Evolutionary conservation across 2,797 vertebrate genomes (phyloP), one percentile per base, ranked within the genome.

Genomic region (Cynopterus sphinx): DNA sequence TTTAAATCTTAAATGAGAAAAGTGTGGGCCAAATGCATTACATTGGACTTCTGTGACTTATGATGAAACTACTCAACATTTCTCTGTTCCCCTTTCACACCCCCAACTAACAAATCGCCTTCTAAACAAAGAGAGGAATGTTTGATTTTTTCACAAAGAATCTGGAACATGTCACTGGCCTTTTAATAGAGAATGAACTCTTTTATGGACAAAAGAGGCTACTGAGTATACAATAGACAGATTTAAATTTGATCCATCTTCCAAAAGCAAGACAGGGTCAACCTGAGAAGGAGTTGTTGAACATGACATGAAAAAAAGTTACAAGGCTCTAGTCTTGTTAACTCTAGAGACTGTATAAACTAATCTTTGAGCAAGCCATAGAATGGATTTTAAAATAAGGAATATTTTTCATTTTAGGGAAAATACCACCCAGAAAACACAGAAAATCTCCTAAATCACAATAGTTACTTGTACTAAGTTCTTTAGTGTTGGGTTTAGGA

Each of bases 61-160:
- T 87, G 39, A 88, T 78, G 63, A 95, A 97, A 92, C 46, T 8
- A 59, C 21, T 2, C 59, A 90, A 61, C 9, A 83, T 73, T 85
- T 90, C 81, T 86, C 78, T 95, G 83, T 91, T 93, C 31, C 41
- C 15, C 4, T 77, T 84, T 90, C 77, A 94, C 10, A 73, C 57
- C 41, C 31, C 22, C 41, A 77, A 61, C 74, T 81, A 96, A 91
- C 26, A 84, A 74, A 84, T 94, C 75, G 71, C 49, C 73, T 83
- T 41, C 21, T 36, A 31, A 94, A 96, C 75, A 96, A 97, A 97
- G 91, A 87, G 16, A 95, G 51, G 79, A 63, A 89, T 74, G 74
- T 86, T 95, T 93, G 59, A 90, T 65, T 91, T 71, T 93, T 90
- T 97, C 81, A 94, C 61, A 94, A 93, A 94, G 71, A 96, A 87